phyloP scores from a whole-genome alignment of 37 sponge, comb jelly and placozoan genomes.

The Eunapius fragilis region DNA sequence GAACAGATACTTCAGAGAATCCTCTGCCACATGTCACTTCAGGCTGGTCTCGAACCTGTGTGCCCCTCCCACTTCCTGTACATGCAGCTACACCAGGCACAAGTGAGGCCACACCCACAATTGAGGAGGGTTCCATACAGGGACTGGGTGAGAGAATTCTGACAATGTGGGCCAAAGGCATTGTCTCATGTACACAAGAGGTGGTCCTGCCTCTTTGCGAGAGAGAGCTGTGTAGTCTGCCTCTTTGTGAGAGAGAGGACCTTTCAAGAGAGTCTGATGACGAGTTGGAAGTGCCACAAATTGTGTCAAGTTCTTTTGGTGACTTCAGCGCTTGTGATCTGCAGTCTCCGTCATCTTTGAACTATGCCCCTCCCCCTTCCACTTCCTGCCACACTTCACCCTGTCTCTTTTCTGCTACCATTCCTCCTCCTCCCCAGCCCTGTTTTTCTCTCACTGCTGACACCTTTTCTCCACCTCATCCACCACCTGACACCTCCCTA shows the following conservation, averaged over 20 bases:
- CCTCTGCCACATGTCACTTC: background rate
- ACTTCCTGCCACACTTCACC: background rate
- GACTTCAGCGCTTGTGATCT: background rate
- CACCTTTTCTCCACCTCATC: background rate
- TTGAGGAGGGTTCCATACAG: background rate
- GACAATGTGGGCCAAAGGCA: background rate
- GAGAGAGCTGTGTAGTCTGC: too few relatives aligned
- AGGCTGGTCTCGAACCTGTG: background rate
- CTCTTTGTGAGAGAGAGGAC: slow-evolving; percentile 2
- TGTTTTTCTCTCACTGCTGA: background rate
- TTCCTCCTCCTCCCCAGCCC: background rate
- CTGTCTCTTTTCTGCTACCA: background rate
- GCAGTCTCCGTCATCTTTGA: background rate
- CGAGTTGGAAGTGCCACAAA: slow-evolving; percentile 1
- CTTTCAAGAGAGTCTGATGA: background rate
- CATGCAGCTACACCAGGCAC: background rate
- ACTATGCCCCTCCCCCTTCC: background rate
- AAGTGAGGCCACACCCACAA: background rate
- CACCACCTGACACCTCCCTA: background rate
- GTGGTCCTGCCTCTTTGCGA: too few relatives aligned
- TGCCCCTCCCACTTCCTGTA: background rate
- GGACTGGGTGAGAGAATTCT: slow-evolving; percentile 3
- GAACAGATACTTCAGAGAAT: background rate
- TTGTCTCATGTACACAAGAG: background rate
- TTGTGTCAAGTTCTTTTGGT: background rate